Evolutionary conservation across 2,113 vertebrate species (phyloP).

Genomic region (Nannobrachium achirus): DNA sequence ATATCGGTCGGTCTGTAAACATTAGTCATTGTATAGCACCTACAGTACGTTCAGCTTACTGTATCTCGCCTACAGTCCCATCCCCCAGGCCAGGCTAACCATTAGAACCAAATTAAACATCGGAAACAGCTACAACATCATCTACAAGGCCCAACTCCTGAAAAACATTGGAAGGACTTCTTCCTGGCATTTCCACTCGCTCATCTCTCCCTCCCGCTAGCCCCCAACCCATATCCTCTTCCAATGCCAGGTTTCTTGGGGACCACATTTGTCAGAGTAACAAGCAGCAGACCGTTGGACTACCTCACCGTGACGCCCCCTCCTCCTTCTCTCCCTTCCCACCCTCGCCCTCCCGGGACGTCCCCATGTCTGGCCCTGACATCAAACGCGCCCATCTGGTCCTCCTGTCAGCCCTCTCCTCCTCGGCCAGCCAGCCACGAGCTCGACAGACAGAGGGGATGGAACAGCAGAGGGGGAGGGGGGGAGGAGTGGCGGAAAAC

Average conservation of each 20-base stretch:
- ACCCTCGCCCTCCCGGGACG: slow-evolving; percentile 48
- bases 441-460: slow-evolving; percentile 56
- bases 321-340: not conserved
- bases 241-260: slow-evolving; percentile 60
- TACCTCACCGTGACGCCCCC: slow-evolving; percentile 49
- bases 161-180: slow-evolving; percentile 19
- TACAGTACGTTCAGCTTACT: slow-evolving; percentile 40
- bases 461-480: slow-evolving; percentile 35
- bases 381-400: slow-evolving; percentile 66
- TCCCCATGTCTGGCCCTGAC: slow-evolving; percentile 52
- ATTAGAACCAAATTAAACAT: slow-evolving; percentile 12
- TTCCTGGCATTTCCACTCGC: slow-evolving; percentile 30
- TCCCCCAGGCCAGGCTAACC: slow-evolving; percentile 3
- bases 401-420: slow-evolving; percentile 55
- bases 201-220: slow-evolving; percentile 17
- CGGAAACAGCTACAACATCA: not conserved
- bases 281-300: slow-evolving; percentile 61
- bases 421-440: slow-evolving; percentile 35
- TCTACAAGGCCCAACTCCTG: slow-evolving; percentile 11
- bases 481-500: slow-evolving; percentile 26
- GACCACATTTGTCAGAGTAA: slow-evolving; percentile 68
- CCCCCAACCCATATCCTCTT: slow-evolving; percentile 1
- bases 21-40: slow-evolving; percentile 60
- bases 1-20: slow-evolving; percentile 66
- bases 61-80: slow-evolving; percentile 3